Evolutionary conservation across 30 jellyfish, hydroid and myxozoan genomes (phyloP).

Genomic region (Cassiopea andromeda): DNA sequence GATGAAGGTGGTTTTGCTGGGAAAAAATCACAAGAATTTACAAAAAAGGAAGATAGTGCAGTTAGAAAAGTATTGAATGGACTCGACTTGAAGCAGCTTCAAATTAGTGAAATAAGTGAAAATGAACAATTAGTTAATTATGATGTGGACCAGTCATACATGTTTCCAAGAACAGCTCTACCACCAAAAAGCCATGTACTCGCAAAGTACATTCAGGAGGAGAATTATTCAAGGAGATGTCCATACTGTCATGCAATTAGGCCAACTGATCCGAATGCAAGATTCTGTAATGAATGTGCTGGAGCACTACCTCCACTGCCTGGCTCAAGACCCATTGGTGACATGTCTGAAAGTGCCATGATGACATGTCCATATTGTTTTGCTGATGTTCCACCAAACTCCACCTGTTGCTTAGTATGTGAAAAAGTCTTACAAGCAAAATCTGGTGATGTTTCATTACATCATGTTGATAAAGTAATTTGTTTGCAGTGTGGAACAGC

Average conservation of each 20-base stretch:
- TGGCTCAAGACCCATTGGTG: conserved; percentile 54
- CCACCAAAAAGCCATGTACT: conserved; percentile 69
- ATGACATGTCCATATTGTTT: conserved; percentile 72
- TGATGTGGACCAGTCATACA: neutral
- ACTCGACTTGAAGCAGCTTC: conserved; percentile 17
- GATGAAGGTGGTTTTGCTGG: conserved; percentile 10
- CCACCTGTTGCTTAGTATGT: conserved; percentile 72
- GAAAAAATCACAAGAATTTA: conserved; percentile 13
- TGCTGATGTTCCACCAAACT: conserved; percentile 74
- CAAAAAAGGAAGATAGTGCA: conserved; percentile 60
- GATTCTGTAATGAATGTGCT: conserved; percentile 91
- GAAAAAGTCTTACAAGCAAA: conserved; percentile 39
- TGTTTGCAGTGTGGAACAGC: conserved; percentile 88
- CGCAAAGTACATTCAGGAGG: conserved; percentile 54
- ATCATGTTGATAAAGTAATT: conserved; percentile 43
- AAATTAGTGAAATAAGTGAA: conserved; percentile 19
- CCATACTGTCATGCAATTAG: conserved; percentile 77
- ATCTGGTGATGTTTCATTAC: conserved; percentile 27
- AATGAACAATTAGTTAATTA: neutral
- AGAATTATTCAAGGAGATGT: conserved; percentile 50
- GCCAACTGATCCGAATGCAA: conserved; percentile 87
- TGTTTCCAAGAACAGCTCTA: conserved; percentile 52
- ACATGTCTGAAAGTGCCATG: conserved; percentile 3
- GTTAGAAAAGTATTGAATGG: conserved; percentile 66
- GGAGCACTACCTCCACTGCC: conserved; percentile 85